phyloP scores from a whole-genome alignment of 2,888 invertebrate genomes.

The Deroplatys truncata region DNA sequence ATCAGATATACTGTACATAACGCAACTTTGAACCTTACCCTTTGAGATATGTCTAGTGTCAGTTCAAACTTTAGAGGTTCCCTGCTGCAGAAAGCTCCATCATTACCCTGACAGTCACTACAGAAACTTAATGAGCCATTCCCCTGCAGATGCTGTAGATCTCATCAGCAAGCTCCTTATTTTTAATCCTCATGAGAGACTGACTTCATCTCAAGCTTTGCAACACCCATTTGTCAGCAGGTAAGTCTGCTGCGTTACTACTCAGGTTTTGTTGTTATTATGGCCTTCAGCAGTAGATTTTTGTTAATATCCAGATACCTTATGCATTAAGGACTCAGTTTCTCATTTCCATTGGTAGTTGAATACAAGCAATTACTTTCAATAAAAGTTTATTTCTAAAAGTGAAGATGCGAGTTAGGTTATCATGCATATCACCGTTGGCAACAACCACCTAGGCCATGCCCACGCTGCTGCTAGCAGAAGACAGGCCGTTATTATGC shows the following conservation, averaged over 20 bases:
- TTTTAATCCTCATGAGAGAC: constrained; percentile 82
- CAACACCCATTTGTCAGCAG: constrained; percentile 81
- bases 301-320: too few species aligned
- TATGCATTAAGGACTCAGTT: too few species aligned
- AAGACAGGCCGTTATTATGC: too few species aligned
- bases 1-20: not conserved
- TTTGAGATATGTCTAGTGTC: constrained; percentile 47
- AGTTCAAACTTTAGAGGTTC: constrained; percentile 72
- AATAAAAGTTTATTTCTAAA: too few species aligned
- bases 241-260: constrained; percentile 43
- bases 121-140: constrained; percentile 60
- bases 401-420: too few species aligned
- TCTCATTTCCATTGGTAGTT: too few species aligned
- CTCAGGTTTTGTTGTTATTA: not conserved
- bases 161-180: constrained; percentile 76
- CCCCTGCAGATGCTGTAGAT: constrained; percentile 73
- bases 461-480: too few species aligned
- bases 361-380: too few species aligned
- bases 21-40: not conserved
- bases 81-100: constrained; percentile 63
- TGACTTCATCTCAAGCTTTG: constrained; percentile 83
- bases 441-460: too few species aligned
- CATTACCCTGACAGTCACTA: constrained; percentile 50
- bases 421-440: too few species aligned
- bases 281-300: too few species aligned